Percentiles rank a stretch among this genome's conserved stretches.
These are phyloP conservation scores for Scaptomyza parva DNA, from an alignment of 2,888 invertebrate genomes.

Conservation along the genomic window DNA sequence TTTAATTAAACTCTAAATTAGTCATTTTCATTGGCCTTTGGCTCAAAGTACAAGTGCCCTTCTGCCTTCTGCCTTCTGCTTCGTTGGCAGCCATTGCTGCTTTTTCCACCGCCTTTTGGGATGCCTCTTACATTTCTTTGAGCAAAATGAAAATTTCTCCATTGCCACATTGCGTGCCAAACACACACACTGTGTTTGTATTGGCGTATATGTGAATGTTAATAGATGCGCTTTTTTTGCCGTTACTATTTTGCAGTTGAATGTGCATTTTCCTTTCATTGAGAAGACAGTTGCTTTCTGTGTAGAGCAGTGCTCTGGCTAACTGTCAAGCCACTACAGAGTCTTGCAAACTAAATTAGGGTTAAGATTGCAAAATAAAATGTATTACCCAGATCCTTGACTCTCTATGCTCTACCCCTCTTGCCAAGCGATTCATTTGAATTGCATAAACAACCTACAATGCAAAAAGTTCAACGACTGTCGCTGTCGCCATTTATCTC, in stretches of 20 bases:
- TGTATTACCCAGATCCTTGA: conserved; percentile 58
- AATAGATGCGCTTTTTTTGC: conserved; percentile 69
- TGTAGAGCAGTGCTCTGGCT: conserved; percentile 23
- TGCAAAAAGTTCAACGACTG: conserved; percentile 79
- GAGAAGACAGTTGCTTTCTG: conserved; percentile 66
- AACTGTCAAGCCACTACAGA: conserved; percentile 60
- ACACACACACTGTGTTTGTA: conserved; percentile 17
- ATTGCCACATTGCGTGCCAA: conserved; percentile 57
- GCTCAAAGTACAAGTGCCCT: conserved; percentile 62
- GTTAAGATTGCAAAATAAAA: conserved; percentile 79
- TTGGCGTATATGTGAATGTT: conserved; percentile 53
- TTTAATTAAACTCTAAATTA: conserved; percentile 79
- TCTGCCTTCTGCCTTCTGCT: conserved; percentile 19
- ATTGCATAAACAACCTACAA: conserved; percentile 77
- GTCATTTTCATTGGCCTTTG: conserved; percentile 77
- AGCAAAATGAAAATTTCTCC: conserved; percentile 48
- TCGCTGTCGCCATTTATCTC: conserved; percentile 74
- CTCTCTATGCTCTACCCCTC: neutral
- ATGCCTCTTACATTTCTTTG: conserved; percentile 50
- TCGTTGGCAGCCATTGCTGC: neutral
- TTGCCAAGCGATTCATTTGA: conserved; percentile 66
- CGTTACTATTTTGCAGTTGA: conserved; percentile 33
- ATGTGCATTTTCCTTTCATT: conserved; percentile 75
- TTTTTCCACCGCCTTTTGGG: conserved; percentile 10
- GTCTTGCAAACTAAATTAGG: conserved; percentile 74